Evolutionary conservation across 1,140 invertebrate genomes (phyloP), one percentile per base, ranked within the genome.

Genomic region (Sinonovacula constricta): DNA sequence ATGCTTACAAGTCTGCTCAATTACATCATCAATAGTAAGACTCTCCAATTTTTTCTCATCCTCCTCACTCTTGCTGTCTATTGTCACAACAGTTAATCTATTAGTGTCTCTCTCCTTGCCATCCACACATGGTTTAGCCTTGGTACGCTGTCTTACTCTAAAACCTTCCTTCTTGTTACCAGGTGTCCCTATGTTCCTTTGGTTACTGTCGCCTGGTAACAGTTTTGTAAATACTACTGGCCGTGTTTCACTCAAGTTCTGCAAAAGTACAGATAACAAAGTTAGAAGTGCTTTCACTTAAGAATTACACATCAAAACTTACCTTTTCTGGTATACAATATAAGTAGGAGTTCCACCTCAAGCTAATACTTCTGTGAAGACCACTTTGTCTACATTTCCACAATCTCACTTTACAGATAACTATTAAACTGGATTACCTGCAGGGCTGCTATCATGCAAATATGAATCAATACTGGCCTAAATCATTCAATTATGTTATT

Each of bases 161-260:
- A 80, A 85, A 34, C 84, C 82, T 7, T 70, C 75, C 18, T 59
- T 67, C 49, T 63, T 69, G 0, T 45, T 28, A 18, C 15, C 36
- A 0, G 5, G n/a, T n/a, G 33, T 31, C 15, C 24, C 24, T 15
- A 12, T 18, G 30, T 15, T 24, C 36, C 18, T 14, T 62, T 65
- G 12, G 67, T 63, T 33, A 22, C 53, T 18, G 5, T 67, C 68
- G 33, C 53, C 60, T 33, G 57, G 65, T 3, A 81, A 34, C 31
- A 86, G 63, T 31, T 80, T 84, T 45, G 83, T 79, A 76, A 83
- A 87, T n/a, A 82, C 68, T 33, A 87, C 86, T 7, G 86, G 86
- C 53, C 72, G 66, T 1, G 79, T 82, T 39, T 84, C 81, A 68
- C 77, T 80, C 14, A 80, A 18, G 33, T 68, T 84, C 86, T 87